Evolutionary conservation across 2,888 invertebrate genomes (phyloP).

Genomic region (Cecidostiba fungosa): DNA sequence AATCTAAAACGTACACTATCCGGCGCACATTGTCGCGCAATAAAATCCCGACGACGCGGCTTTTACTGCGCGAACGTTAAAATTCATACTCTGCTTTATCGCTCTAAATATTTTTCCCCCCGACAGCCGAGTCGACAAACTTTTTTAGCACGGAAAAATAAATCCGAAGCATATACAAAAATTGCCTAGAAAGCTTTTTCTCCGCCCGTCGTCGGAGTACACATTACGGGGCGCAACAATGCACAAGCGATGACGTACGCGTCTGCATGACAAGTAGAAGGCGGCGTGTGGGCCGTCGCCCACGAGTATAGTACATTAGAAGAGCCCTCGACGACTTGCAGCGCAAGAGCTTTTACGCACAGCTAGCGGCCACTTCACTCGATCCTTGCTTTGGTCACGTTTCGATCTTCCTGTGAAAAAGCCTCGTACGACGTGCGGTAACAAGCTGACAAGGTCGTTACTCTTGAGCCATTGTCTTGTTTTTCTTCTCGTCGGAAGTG

Average conservation of each 20-base stretch:
- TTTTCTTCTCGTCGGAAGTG: neutral
- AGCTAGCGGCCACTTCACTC: neutral
- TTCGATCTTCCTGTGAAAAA: neutral
- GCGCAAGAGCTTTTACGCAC: neutral
- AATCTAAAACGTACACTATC: neutral
- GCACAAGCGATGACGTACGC: neutral
- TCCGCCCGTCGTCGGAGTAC: neutral
- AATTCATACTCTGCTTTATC: neutral
- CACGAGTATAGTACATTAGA: neutral
- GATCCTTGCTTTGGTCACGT: conserved; percentile 39
- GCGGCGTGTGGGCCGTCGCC: neutral
- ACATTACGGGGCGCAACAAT: neutral
- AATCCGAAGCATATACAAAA: neutral
- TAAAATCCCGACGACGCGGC: neutral
- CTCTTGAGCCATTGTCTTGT: conserved; percentile 10
- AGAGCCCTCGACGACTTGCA: conserved; percentile 1
- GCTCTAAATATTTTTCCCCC: neutral
- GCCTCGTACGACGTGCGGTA: neutral
- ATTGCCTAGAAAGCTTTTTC: neutral
- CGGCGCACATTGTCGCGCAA: conserved; percentile 2
- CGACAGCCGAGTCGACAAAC: neutral
- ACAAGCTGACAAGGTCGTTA: conserved; percentile 40
- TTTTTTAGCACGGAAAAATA: neutral
- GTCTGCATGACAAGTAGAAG: neutral
- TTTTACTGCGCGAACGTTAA: neutral